Base-by-base conservation (phyloP, 2,113 vertebrate species). In the Seriola rivoliana region DNA sequence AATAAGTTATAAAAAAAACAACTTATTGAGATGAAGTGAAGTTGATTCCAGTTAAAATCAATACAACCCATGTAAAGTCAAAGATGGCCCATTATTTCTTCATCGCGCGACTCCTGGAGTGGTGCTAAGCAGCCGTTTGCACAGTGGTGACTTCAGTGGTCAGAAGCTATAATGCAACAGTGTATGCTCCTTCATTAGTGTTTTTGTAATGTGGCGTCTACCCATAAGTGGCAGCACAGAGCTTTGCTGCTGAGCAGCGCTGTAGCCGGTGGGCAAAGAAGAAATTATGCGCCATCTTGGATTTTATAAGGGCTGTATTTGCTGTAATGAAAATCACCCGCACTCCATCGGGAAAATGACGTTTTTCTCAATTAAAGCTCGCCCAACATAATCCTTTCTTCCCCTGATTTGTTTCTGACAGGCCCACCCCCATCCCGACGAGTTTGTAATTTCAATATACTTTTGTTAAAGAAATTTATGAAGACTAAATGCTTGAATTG, bases 81-180 rank as follows among this genome's bases (percentile, higher is more conserved):
- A 80, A 82, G 38, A 58, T 81, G 38, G 66, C 52, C 46, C 14
- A 21, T 63, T 38, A 38, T 52, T 52, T 85, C 62, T 75, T 85
- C 69, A 32, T 75, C 9, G 6, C 12, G 21, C 0, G 2, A 6
- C 4, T 7, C 10, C 11, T 11, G 5, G 4, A 8, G 17, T 40
- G 16, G 12, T 63, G 38, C n/a, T 2, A 4, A 32, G 29, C 12
- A 21, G 57, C 19, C 4, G 23, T 75, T 54, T 25, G 60, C 38
- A 9, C 64, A 58, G 54, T 70, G 21, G 57, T 52, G 73, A 66
- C 66, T 36, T 7, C 13, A 54, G 46, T 77, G 80, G 78, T 73
- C 8, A 32, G 16, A 73, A 79, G n/a, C 2, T 66, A 8, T 44
- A 73, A n/a, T 68, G 58, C 64, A 85, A n/a, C 19, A 64, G 23